Percentiles rank a stretch among this genome's conserved stretches.
Conservation (phyloP, 2,888 invertebrate species). For the Calliphora vomitoria region DNA sequence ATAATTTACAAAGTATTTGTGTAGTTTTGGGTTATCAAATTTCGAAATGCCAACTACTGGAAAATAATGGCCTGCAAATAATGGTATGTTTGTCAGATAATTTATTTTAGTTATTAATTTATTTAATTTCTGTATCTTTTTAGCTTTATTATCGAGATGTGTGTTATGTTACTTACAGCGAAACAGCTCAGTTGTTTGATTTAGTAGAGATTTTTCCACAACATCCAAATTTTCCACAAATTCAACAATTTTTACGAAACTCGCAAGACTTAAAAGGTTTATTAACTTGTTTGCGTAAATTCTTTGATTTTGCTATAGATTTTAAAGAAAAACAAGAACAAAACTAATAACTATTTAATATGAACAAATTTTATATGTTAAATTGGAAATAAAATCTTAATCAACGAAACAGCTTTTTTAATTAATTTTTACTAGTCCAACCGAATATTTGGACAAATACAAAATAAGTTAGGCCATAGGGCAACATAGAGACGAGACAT, state of each 20-base stretch:
- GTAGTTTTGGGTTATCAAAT: constrained; percentile 55
- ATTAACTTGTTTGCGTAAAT: constrained; percentile 49
- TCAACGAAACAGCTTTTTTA: too few species aligned
- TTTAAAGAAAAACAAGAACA: constrained; percentile 35
- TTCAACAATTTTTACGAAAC: constrained; percentile 50
- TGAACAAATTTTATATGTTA: too few species aligned
- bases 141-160: constrained; percentile 55
- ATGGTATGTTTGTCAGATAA: constrained; percentile 45
- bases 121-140: background rate
- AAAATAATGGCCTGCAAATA: constrained; percentile 25
- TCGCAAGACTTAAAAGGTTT: constrained; percentile 62
- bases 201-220: constrained; percentile 48
- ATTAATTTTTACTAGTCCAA: too few species aligned
- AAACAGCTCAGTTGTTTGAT: constrained; percentile 32
- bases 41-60: constrained; percentile 29
- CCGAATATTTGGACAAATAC: too few species aligned
- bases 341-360: background rate
- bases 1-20: constrained; percentile 48
- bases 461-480: too few species aligned
- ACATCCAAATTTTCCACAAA: constrained; percentile 47
- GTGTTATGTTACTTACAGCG: constrained; percentile 56
- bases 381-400: too few species aligned
- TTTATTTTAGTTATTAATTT: background rate
- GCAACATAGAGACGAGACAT: too few species aligned
- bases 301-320: constrained; percentile 49